A percentile compares a stretch with the other conserved stretches of the same genome.
phyloP scores from a whole-genome alignment of 2,797 vertebrate species.

The Hippocampus kuda region DNA sequence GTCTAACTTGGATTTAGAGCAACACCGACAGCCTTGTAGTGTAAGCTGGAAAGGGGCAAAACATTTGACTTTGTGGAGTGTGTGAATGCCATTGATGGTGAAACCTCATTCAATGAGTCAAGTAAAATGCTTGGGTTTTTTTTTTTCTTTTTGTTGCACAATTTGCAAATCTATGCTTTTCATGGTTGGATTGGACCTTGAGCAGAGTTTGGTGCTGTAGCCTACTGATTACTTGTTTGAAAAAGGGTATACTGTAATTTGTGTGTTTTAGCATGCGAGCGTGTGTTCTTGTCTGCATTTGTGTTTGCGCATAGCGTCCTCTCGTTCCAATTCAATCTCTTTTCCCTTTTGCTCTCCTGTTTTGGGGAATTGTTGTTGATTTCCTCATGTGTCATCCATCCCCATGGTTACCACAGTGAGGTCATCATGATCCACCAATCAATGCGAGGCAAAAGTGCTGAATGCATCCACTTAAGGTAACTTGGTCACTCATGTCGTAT shows the following conservation, averaged over 20 bases:
- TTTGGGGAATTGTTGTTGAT: conserved; percentile 64
- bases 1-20: conserved; percentile 2
- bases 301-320: conserved; percentile 18
- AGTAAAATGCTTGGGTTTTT: background rate
- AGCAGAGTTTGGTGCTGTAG: conserved; percentile 12
- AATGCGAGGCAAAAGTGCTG: conserved; percentile 97
- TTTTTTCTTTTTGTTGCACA: background rate
- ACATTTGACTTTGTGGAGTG: conserved; percentile 3
- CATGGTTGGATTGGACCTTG: conserved; percentile 1
- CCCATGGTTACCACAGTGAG: conserved; percentile 94
- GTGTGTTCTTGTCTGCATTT: conserved; percentile 15
- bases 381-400: conserved; percentile 81
- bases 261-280: conserved; percentile 9
- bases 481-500: conserved; percentile 37
- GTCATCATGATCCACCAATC: conserved; percentile 96
- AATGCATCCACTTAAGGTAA: conserved; percentile 97
- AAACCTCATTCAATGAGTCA: conserved; percentile 6
- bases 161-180: background rate
- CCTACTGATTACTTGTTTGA: conserved; percentile 1
- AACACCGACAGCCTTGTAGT: conserved; percentile 3
- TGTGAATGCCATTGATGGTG: background rate
- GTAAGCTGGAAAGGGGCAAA: background rate
- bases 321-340: conserved; percentile 56
- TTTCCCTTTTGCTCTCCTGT: conserved; percentile 57
- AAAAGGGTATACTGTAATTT: conserved; percentile 7